Conservation (phyloP, 2,113 vertebrate genomes). For the Gambusia affinis region DNA sequence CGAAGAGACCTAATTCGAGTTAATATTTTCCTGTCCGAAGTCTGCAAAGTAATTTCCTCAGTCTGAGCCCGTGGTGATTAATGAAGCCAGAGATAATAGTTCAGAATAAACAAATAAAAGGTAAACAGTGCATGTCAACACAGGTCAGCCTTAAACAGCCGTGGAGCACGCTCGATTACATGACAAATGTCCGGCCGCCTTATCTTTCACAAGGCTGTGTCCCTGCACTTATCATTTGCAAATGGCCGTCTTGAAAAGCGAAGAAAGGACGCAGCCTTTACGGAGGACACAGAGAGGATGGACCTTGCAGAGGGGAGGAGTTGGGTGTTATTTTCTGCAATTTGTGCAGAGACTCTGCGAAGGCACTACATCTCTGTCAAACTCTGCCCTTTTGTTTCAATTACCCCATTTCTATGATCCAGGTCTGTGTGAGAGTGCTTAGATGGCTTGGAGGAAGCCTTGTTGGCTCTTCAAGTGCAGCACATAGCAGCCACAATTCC, state of each 20-base stretch:
- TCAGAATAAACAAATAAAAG: constrained; percentile 66
- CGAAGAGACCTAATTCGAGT: constrained; percentile 22
- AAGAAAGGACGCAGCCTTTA: constrained; percentile 59
- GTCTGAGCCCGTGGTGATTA: constrained; percentile 59
- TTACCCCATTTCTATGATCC: constrained; percentile 75
- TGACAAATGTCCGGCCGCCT: constrained; percentile 69
- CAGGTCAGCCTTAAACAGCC: constrained; percentile 66
- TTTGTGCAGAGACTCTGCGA: constrained; percentile 58
- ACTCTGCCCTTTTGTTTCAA: constrained; percentile 79
- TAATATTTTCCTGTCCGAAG: constrained; percentile 15
- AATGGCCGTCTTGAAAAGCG: constrained; percentile 59
- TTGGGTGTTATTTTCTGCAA: constrained; percentile 73
- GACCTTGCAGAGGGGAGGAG: constrained; percentile 61
- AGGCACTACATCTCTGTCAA: constrained; percentile 76
- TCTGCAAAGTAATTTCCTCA: constrained; percentile 46
- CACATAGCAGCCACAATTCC: constrained; percentile 8
- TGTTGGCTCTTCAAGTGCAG: constrained; percentile 45
- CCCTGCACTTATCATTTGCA: constrained; percentile 69
- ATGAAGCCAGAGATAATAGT: constrained; percentile 65
- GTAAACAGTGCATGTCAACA: constrained; percentile 70
- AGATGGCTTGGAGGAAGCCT: constrained; percentile 44
- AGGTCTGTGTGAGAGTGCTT: constrained; percentile 59
- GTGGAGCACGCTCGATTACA: constrained; percentile 60
- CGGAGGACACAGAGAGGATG: constrained; percentile 61
- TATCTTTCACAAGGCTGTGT: constrained; percentile 66